Conservation (phyloP, 2,113 vertebrate genomes). For the Thunnus thynnus region DNA sequence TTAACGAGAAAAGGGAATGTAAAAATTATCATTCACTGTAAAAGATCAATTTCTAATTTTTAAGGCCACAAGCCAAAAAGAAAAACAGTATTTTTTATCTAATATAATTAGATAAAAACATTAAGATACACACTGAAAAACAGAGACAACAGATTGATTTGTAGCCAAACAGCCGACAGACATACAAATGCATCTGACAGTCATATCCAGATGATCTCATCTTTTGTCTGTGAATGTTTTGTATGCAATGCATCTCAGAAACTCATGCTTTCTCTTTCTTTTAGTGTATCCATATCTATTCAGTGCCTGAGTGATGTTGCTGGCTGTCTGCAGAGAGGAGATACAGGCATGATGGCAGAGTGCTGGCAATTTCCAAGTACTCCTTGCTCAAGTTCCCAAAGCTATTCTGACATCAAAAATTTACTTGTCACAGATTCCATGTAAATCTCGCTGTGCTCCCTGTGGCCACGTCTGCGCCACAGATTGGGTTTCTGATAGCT, state of each 20-base stretch:
- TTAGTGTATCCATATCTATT: background rate
- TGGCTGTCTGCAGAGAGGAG: constrained; percentile 12
- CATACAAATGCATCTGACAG: constrained; percentile 2
- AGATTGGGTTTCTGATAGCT: constrained; percentile 39
- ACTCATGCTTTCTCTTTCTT: constrained; percentile 30
- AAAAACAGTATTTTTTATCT: background rate
- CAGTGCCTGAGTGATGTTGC: constrained; percentile 33
- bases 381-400: constrained; percentile 26
- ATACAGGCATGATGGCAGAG: constrained; percentile 16
- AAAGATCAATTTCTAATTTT: background rate
- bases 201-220: constrained; percentile 25
- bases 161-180: background rate
- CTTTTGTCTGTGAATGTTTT: constrained; percentile 17
- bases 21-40: background rate
- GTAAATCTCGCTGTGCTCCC: constrained; percentile 1
- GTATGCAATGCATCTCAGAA: constrained; percentile 9
- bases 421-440: constrained; percentile 19
- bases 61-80: background rate
- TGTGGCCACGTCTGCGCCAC: constrained; percentile 1
- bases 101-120: background rate
- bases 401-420: constrained; percentile 31
- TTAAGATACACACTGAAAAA: background rate
- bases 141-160: background rate
- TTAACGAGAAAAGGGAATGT: no score
- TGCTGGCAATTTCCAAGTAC: constrained; percentile 26